A percentile compares a stretch with the other conserved stretches of the same genome.
phyloP scores from a whole-genome alignment of 2,888 invertebrate genomes.

The Phlogophora meticulosa region DNA sequence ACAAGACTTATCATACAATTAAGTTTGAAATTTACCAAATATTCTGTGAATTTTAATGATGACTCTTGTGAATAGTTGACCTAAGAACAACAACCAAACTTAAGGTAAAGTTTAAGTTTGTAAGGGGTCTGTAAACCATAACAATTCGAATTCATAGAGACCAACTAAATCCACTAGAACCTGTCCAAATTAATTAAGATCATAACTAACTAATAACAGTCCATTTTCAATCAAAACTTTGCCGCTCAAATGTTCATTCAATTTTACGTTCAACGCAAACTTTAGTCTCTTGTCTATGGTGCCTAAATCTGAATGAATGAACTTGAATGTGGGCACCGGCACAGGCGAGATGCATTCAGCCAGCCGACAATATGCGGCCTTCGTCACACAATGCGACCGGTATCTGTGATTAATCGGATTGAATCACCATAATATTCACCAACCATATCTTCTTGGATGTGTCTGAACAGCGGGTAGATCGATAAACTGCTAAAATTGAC shows the following conservation, averaged over 20 bases:
- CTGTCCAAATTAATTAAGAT: constrained; percentile 48
- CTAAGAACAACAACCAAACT: neutral
- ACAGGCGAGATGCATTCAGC: constrained; percentile 55
- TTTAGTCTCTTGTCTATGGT: constrained; percentile 47
- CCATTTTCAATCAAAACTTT: constrained; percentile 57
- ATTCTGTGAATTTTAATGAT: neutral
- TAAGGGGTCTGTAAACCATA: constrained; percentile 2
- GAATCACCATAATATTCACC: constrained; percentile 37
- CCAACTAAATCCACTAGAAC: constrained; percentile 27
- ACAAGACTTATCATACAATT: no score
- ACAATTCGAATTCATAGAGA: constrained; percentile 12
- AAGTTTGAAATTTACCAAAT: no score
- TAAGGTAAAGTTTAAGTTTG: constrained; percentile 1
- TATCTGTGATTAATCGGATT: constrained; percentile 57
- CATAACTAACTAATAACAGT: constrained; percentile 22
- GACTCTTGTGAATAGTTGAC: neutral
- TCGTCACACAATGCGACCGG: constrained; percentile 49
- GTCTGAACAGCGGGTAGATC: constrained; percentile 16
- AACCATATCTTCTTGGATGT: constrained; percentile 40
- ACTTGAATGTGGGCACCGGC: constrained; percentile 54
- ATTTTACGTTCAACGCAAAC: constrained; percentile 55
- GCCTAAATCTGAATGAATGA: constrained; percentile 52
- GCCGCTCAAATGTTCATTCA: constrained; percentile 55
- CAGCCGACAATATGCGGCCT: constrained; percentile 51
- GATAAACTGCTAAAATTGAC: neutral